phyloP scores from a whole-genome alignment of 2,888 invertebrate species.

The Coenonympha glycerion region DNA sequence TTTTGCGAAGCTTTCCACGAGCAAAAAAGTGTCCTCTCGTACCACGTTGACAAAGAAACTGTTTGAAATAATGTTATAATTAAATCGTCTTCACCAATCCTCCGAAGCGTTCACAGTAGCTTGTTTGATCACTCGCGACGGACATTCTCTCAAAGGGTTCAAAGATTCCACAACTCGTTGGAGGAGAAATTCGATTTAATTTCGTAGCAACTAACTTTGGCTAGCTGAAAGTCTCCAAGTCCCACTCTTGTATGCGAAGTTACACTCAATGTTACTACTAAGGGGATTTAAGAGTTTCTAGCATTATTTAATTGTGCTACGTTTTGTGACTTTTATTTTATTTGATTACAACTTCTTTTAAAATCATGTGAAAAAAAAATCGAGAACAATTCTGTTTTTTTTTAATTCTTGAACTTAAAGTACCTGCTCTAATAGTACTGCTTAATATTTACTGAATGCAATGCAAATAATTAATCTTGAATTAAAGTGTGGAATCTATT shows the following conservation, averaged over 20 bases:
- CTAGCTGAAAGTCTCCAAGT: constrained; percentile 6
- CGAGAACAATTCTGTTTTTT: no score
- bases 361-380: no score
- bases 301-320: background rate
- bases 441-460: background rate
- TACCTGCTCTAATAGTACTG: no score
- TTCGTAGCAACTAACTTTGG: constrained; percentile 30
- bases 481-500: background rate
- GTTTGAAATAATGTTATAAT: background rate
- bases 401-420: no score
- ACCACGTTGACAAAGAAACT: no score
- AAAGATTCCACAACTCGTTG: constrained; percentile 49
- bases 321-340: no score
- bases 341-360: no score
- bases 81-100: background rate
- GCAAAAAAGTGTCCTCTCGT: no score
- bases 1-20: no score
- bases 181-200: constrained; percentile 64
- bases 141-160: constrained; percentile 44
- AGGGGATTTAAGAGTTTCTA: background rate
- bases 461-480: background rate
- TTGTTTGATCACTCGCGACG: constrained; percentile 46
- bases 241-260: constrained; percentile 8
- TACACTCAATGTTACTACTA: no score
- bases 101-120: constrained; percentile 2